Base-by-base conservation (phyloP, 2,888 invertebrate genomes). In the Terebella lapidaria region DNA sequence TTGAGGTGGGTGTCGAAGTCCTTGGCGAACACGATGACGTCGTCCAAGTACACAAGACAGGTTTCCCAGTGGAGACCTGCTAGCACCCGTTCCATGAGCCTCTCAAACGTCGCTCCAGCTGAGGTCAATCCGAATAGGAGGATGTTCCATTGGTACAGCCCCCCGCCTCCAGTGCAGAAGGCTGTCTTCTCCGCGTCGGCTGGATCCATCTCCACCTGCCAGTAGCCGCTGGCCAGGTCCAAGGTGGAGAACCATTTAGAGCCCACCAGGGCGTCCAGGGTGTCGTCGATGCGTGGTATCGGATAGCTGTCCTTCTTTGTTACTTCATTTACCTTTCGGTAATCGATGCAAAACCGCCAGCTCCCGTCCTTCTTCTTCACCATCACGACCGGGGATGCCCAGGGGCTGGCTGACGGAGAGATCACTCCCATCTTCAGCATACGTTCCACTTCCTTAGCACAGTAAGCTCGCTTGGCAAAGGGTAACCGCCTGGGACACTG, bases 271-370 rank as follows among this genome's bases (percentile, higher is more conserved):
- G 57, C 47, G 46, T n/a, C n/a, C n/a, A n/a, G n/a, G n/a, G n/a
- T n/a, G n/a, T n/a, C n/a, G n/a, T n/a, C n/a, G n/a, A n/a, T 61
- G n/a, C 46, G 28, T 2, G 66, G 66, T 10, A 66, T 30, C 1
- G 63, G 66, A 42, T 63, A 60, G 0, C 60, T 54, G 57, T 65
- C 64, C 35, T 65, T 61, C 2, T 25, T 45, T n/a, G 63, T 59
- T n/a, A 55, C 47, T 10, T 22, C 0, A 57, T 65, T 65, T 10
- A 65, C 51, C 18, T 18, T 1, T n/a, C 65, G 5, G 30, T 58
- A 61, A 26, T 65, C 63, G 1, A 58, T 53, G 54, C 65, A 65
- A 18, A 63, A 35, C 22, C 60, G 22, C 2, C 28, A 2, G 5
- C 47, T n/a, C 22, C 58, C 58, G 42, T 60, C 57, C 18, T 47